These are phyloP conservation scores for Solea senegalensis DNA, from an alignment of 2,113 vertebrate genomes.

Conservation along the genomic window DNA sequence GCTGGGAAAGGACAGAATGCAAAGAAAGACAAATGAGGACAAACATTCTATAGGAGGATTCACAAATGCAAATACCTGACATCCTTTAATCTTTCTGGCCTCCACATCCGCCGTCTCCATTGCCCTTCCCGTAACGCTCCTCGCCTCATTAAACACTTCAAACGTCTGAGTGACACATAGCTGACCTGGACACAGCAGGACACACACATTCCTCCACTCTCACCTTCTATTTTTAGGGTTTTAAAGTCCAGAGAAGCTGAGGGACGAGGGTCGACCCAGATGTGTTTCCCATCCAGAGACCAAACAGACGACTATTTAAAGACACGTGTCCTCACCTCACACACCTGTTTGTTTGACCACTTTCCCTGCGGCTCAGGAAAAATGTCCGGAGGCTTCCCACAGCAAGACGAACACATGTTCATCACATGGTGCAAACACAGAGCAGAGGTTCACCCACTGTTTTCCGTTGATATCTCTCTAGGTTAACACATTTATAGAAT, in stretches of 20 bases:
- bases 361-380: neutral
- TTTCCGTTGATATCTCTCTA: too few relatives aligned
- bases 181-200: conserved; percentile 13
- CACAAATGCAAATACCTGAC: too few relatives aligned
- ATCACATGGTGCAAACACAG: neutral
- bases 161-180: conserved; percentile 31
- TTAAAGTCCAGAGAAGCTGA: neutral
- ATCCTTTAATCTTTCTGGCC: too few relatives aligned
- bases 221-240: conserved; percentile 69
- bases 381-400: neutral
- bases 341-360: conserved; percentile 58
- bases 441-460: neutral
- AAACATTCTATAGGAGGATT: too few relatives aligned
- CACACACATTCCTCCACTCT: conserved; percentile 35
- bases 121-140: conserved; percentile 35
- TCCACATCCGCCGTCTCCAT: too few relatives aligned
- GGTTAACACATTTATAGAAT: too few relatives aligned
- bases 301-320: conserved; percentile 68
- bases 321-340: conserved; percentile 40
- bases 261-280: conserved; percentile 57
- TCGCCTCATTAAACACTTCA: conserved; percentile 60
- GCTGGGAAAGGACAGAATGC: too few relatives aligned
- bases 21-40: too few relatives aligned
- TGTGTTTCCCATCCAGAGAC: conserved; percentile 52
- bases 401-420: neutral